phyloP scores from a whole-genome alignment of 1,140 invertebrate species.

The Conus betulinus region DNA sequence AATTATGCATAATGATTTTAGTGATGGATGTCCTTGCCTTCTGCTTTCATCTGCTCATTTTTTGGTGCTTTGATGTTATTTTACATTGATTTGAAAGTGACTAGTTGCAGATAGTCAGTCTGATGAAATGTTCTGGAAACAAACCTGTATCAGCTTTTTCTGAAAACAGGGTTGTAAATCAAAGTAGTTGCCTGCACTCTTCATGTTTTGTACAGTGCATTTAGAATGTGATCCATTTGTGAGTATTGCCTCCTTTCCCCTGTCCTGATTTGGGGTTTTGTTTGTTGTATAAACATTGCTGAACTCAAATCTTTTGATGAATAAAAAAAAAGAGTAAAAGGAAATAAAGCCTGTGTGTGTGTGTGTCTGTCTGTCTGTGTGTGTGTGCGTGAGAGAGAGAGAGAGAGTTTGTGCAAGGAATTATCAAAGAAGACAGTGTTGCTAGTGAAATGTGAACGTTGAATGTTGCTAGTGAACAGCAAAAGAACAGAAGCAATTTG shows the following conservation, averaged over 20 bases:
- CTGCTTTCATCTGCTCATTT: slow-evolving; percentile 2
- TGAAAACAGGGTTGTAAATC: slow-evolving; percentile 10
- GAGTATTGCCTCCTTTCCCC: neutral
- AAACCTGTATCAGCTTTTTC: neutral
- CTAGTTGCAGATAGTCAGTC: neutral
- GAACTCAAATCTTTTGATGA: slow-evolving; percentile 28
- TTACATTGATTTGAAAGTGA: neutral
- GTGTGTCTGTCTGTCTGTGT: no score
- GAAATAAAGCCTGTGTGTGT: no score
- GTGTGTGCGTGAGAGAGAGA: no score
- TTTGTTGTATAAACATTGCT: slow-evolving; percentile 28
- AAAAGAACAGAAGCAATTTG: no score
- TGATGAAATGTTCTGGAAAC: neutral
- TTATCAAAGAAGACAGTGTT: no score
- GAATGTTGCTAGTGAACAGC: no score
- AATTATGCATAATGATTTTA: slow-evolving; percentile 3
- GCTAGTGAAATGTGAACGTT: no score
- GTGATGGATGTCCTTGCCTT: neutral
- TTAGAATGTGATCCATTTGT: slow-evolving; percentile 26
- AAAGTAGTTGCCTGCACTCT: neutral
- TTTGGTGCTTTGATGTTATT: neutral
- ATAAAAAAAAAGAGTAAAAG: slow-evolving; percentile 10
- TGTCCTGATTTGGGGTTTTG: neutral
- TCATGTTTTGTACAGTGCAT: slow-evolving; percentile 5
- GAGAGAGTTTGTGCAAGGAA: no score